Percentiles rank a stretch among this genome's conserved stretches.
These are phyloP conservation scores for Cryptocephalus moraei DNA, from an alignment of 2,888 invertebrate genomes.

Conservation along the genomic window DNA sequence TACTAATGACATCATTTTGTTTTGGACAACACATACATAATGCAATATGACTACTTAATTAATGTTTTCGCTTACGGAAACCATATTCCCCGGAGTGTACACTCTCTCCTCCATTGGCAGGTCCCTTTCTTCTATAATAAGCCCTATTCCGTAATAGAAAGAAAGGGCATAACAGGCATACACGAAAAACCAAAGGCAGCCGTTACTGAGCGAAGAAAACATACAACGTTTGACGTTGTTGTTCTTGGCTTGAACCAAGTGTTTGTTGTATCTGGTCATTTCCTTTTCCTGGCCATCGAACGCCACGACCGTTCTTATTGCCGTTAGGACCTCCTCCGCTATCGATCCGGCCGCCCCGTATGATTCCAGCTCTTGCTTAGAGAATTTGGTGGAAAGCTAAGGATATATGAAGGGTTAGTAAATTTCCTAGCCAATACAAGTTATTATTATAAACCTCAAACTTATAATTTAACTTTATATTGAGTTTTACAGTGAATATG, in stretches of 20 bases:
- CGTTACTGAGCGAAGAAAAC: slow-evolving; percentile 61
- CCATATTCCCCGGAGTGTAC: slow-evolving; percentile 58
- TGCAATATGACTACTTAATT: too few species aligned
- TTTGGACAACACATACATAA: too few species aligned
- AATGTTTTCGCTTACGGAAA: slow-evolving; percentile 46
- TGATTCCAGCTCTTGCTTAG: slow-evolving; percentile 56
- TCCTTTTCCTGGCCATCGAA: slow-evolving; percentile 69
- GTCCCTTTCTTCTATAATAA: slow-evolving; percentile 49
- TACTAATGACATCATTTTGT: slow-evolving; percentile 33
- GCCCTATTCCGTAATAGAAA: slow-evolving; percentile 72
- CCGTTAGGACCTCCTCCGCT: slow-evolving; percentile 66
- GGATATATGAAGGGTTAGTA: not conserved
- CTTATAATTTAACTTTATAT: too few species aligned
- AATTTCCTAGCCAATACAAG: too few species aligned
- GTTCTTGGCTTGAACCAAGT: slow-evolving; percentile 50
- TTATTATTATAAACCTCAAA: too few species aligned
- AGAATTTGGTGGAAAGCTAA: slow-evolving; percentile 52
- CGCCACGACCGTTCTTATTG: slow-evolving; percentile 66
- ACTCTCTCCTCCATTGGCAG: slow-evolving; percentile 26
- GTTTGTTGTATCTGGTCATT: slow-evolving; percentile 51
- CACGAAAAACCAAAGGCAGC: slow-evolving; percentile 64
- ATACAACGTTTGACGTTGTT: slow-evolving; percentile 63
- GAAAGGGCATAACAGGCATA: slow-evolving; percentile 69
- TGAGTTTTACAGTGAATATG: too few species aligned
- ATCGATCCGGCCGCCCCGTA: slow-evolving; percentile 68